phyloP scores from a whole-genome alignment of 2,797 vertebrate species.

The Phaenicophaeus curvirostris region DNA sequence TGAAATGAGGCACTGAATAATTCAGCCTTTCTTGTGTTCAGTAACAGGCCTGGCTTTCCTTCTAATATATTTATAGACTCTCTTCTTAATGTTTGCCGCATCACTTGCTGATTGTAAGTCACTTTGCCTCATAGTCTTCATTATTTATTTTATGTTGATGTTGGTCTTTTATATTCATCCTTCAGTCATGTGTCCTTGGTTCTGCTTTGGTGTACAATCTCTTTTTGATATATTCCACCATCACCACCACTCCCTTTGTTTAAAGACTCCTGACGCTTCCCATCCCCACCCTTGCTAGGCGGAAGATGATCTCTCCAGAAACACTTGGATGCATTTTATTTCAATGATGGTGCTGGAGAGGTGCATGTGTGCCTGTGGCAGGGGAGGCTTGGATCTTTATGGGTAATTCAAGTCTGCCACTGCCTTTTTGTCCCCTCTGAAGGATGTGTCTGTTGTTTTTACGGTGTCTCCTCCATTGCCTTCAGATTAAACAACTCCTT shows the following conservation, averaged over 20 bases:
- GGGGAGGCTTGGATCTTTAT: background rate
- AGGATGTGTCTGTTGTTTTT: background rate
- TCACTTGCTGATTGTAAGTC: background rate
- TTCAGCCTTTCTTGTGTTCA: background rate
- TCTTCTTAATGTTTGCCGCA: background rate
- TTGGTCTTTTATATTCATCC: background rate
- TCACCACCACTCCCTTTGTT: background rate
- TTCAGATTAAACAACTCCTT: background rate
- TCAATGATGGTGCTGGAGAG: background rate
- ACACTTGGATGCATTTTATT: background rate
- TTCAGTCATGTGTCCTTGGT: background rate
- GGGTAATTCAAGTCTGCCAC: background rate
- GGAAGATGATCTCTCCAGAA: background rate
- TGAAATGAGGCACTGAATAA: background rate
- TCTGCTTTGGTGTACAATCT: background rate
- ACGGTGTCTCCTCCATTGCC: background rate
- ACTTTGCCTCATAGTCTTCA: background rate
- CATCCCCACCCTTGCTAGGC: background rate
- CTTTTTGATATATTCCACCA: background rate
- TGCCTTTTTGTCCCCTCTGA: background rate
- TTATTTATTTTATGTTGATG: background rate
- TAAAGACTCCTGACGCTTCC: background rate
- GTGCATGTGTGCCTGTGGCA: fast-evolving
- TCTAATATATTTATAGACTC: background rate
- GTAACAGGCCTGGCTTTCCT: background rate